A percentile compares a stretch with the other conserved stretches of the same genome.
Conservation (phyloP, 2,113 vertebrate genomes). For the Nesoenas mayeri region DNA sequence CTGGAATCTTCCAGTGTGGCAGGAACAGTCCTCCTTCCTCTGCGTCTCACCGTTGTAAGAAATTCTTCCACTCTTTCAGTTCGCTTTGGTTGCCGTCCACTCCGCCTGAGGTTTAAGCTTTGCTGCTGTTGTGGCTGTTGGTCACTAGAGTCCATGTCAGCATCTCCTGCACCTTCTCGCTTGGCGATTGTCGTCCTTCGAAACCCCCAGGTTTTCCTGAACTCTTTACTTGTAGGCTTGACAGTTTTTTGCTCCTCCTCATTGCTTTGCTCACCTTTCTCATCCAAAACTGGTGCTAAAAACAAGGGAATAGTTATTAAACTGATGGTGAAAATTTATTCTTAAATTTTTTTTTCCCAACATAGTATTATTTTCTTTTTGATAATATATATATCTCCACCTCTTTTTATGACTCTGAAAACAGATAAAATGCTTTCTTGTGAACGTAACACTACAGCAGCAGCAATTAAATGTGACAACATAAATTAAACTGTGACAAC, state of each 20-base stretch:
- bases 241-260: constrained; percentile 73
- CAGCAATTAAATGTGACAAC: background rate
- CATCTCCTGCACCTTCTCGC: constrained; percentile 83
- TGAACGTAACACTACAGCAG: background rate
- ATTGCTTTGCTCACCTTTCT: constrained; percentile 73
- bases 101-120: constrained; percentile 76
- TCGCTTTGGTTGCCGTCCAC: constrained; percentile 78
- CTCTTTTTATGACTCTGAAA: background rate
- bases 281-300: constrained; percentile 69
- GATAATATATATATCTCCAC: background rate
- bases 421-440: background rate
- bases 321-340: background rate
- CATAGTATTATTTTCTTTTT: background rate
- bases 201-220: constrained; percentile 94
- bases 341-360: background rate
- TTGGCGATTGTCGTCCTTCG: constrained; percentile 91
- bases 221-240: constrained; percentile 83
- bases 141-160: constrained; percentile 68
- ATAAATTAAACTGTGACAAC: background rate
- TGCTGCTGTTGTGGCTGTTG: constrained; percentile 66
- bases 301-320: background rate
- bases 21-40: constrained; percentile 69
- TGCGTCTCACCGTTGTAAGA: constrained; percentile 83
- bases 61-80: constrained; percentile 90
- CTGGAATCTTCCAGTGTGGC: constrained; percentile 78